phyloP scores from a whole-genome alignment of 2,888 invertebrate species.

The Dorcus hopei region DNA sequence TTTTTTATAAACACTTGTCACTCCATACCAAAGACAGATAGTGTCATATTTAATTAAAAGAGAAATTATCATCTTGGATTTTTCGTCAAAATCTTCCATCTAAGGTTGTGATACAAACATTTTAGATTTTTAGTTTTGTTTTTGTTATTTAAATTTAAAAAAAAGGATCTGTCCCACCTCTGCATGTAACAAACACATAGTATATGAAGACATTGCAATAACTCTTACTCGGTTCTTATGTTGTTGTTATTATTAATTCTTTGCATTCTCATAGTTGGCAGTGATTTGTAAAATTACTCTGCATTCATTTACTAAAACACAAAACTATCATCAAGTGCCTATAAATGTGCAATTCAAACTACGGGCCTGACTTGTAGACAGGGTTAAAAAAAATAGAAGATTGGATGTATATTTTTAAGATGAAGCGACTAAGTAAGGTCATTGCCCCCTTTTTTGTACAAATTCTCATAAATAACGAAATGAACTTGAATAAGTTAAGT shows the following conservation, averaged over 20 bases:
- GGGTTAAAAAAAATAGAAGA: slow-evolving; percentile 39
- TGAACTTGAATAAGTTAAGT: slow-evolving; percentile 1
- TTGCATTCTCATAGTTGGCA: slow-evolving; percentile 7
- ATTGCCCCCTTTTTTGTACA: slow-evolving; percentile 37
- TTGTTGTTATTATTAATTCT: background rate
- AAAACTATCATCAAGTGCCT: slow-evolving; percentile 44
- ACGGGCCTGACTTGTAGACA: slow-evolving; percentile 50
- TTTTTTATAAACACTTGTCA: slow-evolving; percentile 37
- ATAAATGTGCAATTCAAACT: slow-evolving; percentile 47
- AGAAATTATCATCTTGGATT: slow-evolving; percentile 20
- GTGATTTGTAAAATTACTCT: background rate
- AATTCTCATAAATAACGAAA: slow-evolving; percentile 33
- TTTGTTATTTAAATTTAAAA: slow-evolving; percentile 15
- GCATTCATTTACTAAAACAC: slow-evolving; percentile 29
- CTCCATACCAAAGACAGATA: slow-evolving; percentile 48
- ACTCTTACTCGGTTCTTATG: background rate
- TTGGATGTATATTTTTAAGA: slow-evolving; percentile 26
- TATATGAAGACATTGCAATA: background rate
- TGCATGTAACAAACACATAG: background rate
- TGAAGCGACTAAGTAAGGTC: slow-evolving; percentile 25
- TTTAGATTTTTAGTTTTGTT: slow-evolving; percentile 38
- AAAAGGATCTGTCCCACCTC: background rate
- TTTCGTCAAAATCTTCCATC: slow-evolving; percentile 51
- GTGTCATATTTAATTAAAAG: slow-evolving; percentile 41
- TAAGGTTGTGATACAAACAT: slow-evolving; percentile 50